Conservation (phyloP, 2,113 vertebrate species). For the Callocephalon fimbriatum region DNA sequence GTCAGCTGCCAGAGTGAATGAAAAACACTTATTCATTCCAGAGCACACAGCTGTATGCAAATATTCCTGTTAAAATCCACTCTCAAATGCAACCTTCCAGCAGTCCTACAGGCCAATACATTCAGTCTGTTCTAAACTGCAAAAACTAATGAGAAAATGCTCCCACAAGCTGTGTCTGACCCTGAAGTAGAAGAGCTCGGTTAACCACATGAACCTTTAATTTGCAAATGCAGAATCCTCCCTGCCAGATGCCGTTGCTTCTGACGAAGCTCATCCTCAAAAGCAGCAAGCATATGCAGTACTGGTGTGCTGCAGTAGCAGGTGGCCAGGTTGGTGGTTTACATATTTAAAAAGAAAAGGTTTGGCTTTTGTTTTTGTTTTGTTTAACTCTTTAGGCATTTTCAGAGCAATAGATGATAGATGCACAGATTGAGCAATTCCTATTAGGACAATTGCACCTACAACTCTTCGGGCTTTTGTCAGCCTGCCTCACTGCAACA, state of each 20-base stretch:
- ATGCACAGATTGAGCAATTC: not conserved
- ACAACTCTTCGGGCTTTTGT: not conserved
- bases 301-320: not conserved
- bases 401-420: not conserved
- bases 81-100: not conserved
- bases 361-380: not conserved
- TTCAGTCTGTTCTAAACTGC: not conserved
- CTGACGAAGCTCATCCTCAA: not conserved
- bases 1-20: not conserved
- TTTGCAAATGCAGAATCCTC: not conserved
- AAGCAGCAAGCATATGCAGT: not conserved
- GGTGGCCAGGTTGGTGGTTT: not conserved
- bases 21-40: not conserved
- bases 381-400: not conserved
- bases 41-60: not conserved
- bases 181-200: not conserved
- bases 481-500: not conserved
- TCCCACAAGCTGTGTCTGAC: not conserved
- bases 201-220: not conserved
- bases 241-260: not conserved
- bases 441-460: not conserved
- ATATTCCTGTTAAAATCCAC: not conserved
- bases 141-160: not conserved
- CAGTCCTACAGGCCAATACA: not conserved
- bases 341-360: not conserved